Base-by-base conservation (phyloP, 2,888 invertebrate species). In the Perdita meconis region DNA sequence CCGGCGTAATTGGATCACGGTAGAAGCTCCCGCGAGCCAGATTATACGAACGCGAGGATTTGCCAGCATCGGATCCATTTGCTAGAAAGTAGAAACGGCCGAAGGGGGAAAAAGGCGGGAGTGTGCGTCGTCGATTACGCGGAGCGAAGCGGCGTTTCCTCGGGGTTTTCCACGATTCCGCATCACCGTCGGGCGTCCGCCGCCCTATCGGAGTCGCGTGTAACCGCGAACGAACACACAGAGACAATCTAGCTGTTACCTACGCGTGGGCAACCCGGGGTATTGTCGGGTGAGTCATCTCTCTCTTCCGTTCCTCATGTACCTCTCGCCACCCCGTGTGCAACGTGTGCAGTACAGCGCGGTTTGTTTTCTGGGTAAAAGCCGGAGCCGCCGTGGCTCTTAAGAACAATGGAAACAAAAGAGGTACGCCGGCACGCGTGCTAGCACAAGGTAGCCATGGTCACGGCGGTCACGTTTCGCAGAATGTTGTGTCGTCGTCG, bases 351-450 rank as follows among this genome's bases (percentile, higher is more conserved):
- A 53, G 70, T 38, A 42, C 55, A 65, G 51, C 67, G 70, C 78
- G 74, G 83, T 81, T 88, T 83, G 86, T 84, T 88, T 88, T 87
- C 86, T 83, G 85, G 80, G 84, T 82, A 83, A 88, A 85, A 87
- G 84, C 72, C 74, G 78, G 36, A 66, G 81, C 76, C 70, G 73
- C 63, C 68, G 80, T 77, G 68, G 80, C 77, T 78, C 77, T 81
- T 74, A 69, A 85, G 88, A 89, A 90, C 90, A 90, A 90, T 90
- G 88, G 89, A 86, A 83, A 89, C 88, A 88, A 87, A 89, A 87
- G 87, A 81, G 89, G 84, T 82, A 80, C 81, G 74, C 64, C 66
- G 81, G 82, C 84, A 86, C 86, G 83, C 84, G 89, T 83, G 86
- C 84, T 81, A 81, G 84, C 76, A 66, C 78, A 81, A 79, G 84